These are phyloP conservation scores for Drosophila bifasciata DNA, from an alignment of 1,140 invertebrate species.

Conservation along the genomic window DNA sequence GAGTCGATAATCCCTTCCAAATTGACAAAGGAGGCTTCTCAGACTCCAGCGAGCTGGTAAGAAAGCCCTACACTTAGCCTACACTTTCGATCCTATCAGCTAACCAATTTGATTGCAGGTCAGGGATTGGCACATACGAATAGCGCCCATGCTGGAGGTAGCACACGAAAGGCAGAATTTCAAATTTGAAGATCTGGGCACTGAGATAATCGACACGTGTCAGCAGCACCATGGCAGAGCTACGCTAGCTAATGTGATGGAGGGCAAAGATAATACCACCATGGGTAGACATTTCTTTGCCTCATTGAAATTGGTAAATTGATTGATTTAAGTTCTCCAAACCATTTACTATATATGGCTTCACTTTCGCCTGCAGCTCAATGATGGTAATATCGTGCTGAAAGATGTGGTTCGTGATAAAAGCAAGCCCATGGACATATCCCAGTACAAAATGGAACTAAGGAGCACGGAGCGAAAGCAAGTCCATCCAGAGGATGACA, in stretches of 20 bases:
- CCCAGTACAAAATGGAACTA: slow-evolving; percentile 50
- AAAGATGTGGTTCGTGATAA: slow-evolving; percentile 21
- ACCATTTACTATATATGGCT: not conserved
- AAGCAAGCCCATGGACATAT: slow-evolving; percentile 35
- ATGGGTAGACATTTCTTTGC: slow-evolving; percentile 74
- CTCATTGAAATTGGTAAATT: slow-evolving; percentile 64
- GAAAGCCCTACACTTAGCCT: not conserved
- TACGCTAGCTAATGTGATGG: slow-evolving; percentile 59
- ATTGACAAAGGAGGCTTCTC: not conserved
- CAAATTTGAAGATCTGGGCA: slow-evolving; percentile 66
- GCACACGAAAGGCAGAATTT: slow-evolving; percentile 76
- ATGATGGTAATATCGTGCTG: slow-evolving; percentile 43
- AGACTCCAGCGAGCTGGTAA: slow-evolving; percentile 16
- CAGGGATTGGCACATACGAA: slow-evolving; percentile 65
- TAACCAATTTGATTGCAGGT: slow-evolving; percentile 47
- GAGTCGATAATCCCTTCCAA: not conserved
- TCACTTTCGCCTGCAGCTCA: slow-evolving; percentile 15
- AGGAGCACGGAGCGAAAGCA: slow-evolving; percentile 37
- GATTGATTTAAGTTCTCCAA: not conserved
- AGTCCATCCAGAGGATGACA: slow-evolving; percentile 65
- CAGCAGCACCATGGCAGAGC: slow-evolving; percentile 35
- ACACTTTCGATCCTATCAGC: not conserved
- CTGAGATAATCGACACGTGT: slow-evolving; percentile 66
- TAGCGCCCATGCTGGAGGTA: slow-evolving; percentile 66
- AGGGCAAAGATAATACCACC: slow-evolving; percentile 56